Percentiles rank a stretch among this genome's conserved stretches.
phyloP scores from a whole-genome alignment of 1,140 invertebrate species.

The Phymastichus coffea region DNA sequence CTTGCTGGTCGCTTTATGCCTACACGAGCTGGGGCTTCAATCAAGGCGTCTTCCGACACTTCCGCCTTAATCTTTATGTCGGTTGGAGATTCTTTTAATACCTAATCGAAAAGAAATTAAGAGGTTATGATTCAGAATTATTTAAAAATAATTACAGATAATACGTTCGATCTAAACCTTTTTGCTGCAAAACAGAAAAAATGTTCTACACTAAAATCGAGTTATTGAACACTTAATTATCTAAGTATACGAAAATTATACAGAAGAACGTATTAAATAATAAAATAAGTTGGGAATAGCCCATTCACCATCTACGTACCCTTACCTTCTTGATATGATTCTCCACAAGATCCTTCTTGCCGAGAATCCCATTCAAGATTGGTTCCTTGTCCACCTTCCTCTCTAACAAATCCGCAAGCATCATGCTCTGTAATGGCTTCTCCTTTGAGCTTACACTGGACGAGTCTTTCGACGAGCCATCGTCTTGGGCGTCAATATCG shows the following conservation, averaged over 20 bases:
- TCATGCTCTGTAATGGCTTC: slow-evolving; percentile 57
- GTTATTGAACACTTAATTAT: too few species aligned
- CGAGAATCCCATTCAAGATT: slow-evolving; percentile 61
- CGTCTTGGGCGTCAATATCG: slow-evolving; percentile 59
- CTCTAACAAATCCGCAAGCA: slow-evolving; percentile 70
- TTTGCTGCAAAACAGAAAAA: too few species aligned
- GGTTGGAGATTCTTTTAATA: slow-evolving; percentile 50
- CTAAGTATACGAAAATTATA: too few species aligned
- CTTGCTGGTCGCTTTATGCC: slow-evolving; percentile 47
- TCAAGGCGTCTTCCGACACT: slow-evolving; percentile 47
- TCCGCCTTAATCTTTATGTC: slow-evolving; percentile 45
- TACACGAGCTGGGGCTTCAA: slow-evolving; percentile 47
- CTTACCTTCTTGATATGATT: slow-evolving; percentile 60
- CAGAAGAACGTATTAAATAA: too few species aligned
- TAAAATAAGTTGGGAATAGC: neutral
- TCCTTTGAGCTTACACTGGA: slow-evolving; percentile 47
- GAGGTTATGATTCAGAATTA: too few species aligned
- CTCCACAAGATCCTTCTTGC: slow-evolving; percentile 62
- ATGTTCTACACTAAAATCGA: too few species aligned
- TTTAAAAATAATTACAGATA: too few species aligned
- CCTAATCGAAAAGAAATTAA: slow-evolving; percentile 23
- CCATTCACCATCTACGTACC: slow-evolving; percentile 6
- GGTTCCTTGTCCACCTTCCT: slow-evolving; percentile 64
- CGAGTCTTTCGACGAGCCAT: slow-evolving; percentile 61
- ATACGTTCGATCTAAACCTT: too few species aligned